These are phyloP conservation scores for Eilema sororculum DNA, from an alignment of 2,888 invertebrate genomes.

Conservation along the genomic window DNA sequence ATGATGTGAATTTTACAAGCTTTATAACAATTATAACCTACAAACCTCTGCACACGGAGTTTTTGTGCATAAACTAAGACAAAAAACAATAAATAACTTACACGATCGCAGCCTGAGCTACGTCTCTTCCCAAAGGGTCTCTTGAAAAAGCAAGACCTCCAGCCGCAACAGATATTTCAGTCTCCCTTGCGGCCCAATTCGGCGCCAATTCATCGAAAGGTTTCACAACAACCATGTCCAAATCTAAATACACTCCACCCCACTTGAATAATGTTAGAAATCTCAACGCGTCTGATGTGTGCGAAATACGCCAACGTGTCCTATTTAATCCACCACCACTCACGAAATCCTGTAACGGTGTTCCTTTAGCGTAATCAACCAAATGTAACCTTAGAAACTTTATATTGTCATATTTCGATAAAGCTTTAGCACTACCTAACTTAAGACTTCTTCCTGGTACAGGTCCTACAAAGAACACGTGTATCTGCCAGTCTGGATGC, in stretches of 20 bases:
- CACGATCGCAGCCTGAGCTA: conserved; percentile 19
- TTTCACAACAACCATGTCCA: conserved; percentile 42
- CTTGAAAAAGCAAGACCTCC: conserved; percentile 29
- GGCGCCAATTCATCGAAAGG: conserved; percentile 41
- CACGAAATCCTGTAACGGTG: conserved; percentile 34
- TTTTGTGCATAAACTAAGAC: too few species aligned
- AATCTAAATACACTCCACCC: conserved; percentile 50
- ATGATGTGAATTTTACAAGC: too few species aligned
- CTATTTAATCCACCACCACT: conserved; percentile 21
- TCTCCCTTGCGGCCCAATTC: conserved; percentile 44
- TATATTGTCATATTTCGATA: conserved; percentile 39
- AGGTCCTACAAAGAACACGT: conserved; percentile 27
- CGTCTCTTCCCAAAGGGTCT: conserved; percentile 29
- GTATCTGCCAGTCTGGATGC: conserved; percentile 20
- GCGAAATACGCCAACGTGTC: conserved; percentile 32
- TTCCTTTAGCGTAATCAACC: conserved; percentile 36
- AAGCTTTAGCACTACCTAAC: conserved; percentile 15
- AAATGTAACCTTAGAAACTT: conserved; percentile 32
- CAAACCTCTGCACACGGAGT: too few species aligned
- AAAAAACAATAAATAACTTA: background rate
- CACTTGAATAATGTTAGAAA: conserved; percentile 45
- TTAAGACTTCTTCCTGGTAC: conserved; percentile 23
- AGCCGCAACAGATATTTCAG: background rate
- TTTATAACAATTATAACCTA: too few species aligned
- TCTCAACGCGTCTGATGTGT: conserved; percentile 46